A percentile compares a stretch with the other conserved stretches of the same genome.
Evolutionary conservation across 1,140 invertebrate species (phyloP).

Genomic region (Chrysopa pallens): DNA sequence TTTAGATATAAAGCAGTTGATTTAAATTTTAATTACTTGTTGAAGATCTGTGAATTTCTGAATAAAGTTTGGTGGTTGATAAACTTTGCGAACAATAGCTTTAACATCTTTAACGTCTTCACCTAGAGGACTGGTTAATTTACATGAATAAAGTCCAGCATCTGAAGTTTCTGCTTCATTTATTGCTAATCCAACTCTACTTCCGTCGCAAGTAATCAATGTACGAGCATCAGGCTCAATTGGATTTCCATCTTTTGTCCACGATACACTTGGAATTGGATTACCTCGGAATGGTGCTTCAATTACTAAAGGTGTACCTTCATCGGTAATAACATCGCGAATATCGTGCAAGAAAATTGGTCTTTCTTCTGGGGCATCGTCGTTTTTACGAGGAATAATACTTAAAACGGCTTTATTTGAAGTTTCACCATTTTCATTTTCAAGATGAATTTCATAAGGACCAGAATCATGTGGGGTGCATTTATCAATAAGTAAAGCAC

Average conservation of each 20-base stretch:
- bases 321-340: conserved; percentile 54
- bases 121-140: conserved; percentile 55
- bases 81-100: conserved; percentile 59
- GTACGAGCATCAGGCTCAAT: conserved; percentile 42
- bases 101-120: conserved; percentile 46
- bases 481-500: conserved; percentile 44
- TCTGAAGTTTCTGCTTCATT: conserved; percentile 48
- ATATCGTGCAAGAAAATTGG: conserved; percentile 57
- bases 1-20: conserved; percentile 2
- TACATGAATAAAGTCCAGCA: conserved; percentile 58
- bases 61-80: conserved; percentile 59
- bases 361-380: conserved; percentile 43
- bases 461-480: conserved; percentile 43
- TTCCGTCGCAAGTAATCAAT: conserved; percentile 61
- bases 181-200: conserved; percentile 58
- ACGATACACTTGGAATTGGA: conserved; percentile 67
- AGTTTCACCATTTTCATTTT: conserved; percentile 53
- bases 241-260: conserved; percentile 61
- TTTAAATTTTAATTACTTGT: conserved; percentile 32
- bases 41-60: conserved; percentile 72
- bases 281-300: conserved; percentile 62
- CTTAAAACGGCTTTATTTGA: conserved; percentile 47
- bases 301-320: conserved; percentile 48
- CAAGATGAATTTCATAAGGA: conserved; percentile 53
- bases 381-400: conserved; percentile 35